Percentiles rank a stretch among this genome's conserved stretches.
Conservation (phyloP, 53 echinoderm and acorn worm genomes). For the Paelopatides confundens region DNA sequence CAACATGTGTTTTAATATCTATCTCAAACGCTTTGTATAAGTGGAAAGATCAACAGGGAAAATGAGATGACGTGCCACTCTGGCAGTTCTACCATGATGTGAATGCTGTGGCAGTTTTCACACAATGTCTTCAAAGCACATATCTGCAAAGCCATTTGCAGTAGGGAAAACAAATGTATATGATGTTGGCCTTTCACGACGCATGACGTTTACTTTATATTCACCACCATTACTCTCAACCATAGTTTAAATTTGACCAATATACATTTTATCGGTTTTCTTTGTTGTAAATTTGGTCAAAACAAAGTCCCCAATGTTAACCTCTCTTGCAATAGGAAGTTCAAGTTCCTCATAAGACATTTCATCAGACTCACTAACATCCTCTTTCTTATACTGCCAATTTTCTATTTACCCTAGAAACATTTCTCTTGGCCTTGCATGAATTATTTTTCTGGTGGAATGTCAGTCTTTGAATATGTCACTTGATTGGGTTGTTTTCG, state of each 20-base stretch:
- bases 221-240: background rate
- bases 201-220: conserved; percentile 11
- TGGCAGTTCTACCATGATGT: background rate
- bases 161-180: background rate
- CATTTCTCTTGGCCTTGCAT: background rate
- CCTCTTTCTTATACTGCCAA: background rate
- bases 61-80: background rate
- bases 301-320: conserved; percentile 12
- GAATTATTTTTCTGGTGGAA: background rate
- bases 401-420: background rate
- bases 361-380: background rate
- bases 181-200: background rate
- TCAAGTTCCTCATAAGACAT: background rate
- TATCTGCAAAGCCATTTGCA: background rate
- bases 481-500: background rate
- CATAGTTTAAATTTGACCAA: conserved; percentile 12
- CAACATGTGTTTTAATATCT: background rate
- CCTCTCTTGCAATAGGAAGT: background rate
- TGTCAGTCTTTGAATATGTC: background rate
- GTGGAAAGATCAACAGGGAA: conserved; percentile 18
- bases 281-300: conserved; percentile 28
- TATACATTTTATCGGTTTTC: conserved; percentile 25
- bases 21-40: conserved; percentile 8
- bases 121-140: conserved; percentile 5
- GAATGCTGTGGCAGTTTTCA: background rate